Conservation (phyloP, 1,140 invertebrate genomes). For the Drosophila miranda region DNA sequence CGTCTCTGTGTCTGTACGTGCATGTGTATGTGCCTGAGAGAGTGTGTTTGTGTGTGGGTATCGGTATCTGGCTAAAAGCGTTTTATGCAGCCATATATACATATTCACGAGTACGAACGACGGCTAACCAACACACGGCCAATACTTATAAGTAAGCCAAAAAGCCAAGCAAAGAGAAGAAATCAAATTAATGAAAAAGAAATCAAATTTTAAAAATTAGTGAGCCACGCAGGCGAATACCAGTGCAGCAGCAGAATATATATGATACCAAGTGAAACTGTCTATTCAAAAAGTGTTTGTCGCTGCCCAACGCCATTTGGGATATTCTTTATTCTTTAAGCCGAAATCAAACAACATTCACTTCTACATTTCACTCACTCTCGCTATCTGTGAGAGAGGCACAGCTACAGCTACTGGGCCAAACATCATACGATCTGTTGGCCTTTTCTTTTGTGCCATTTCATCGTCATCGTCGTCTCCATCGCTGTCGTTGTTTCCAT, state of each 20-base stretch:
- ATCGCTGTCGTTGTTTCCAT: not conserved
- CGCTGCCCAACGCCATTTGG: conserved; percentile 11
- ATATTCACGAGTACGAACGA: conserved; percentile 26
- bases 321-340: conserved; percentile 12
- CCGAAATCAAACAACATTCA: conserved; percentile 20
- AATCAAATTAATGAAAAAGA: conserved; percentile 60
- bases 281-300: conserved; percentile 11
- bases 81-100: conserved; percentile 61
- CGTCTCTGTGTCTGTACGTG: conserved; percentile 29
- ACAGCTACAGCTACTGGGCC: too few relatives aligned
- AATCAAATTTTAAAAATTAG: conserved; percentile 62
- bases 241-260: conserved; percentile 17
- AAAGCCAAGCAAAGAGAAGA: conserved; percentile 45
- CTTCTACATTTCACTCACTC: conserved; percentile 35
- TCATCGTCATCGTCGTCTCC: conserved; percentile 36
- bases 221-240: conserved; percentile 62
- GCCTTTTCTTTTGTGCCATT: conserved; percentile 51
- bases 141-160: conserved; percentile 42
- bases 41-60: conserved; percentile 15
- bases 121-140: conserved; percentile 32
- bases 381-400: conserved; percentile 36
- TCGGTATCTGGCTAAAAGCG: conserved; percentile 51
- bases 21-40: conserved; percentile 8
- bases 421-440: conserved; percentile 14
- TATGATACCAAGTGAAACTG: conserved; percentile 15